Percentiles rank a stretch among this genome's conserved stretches.
phyloP scores from a whole-genome alignment of 1,140 invertebrate species.

The Arion vulgaris region DNA sequence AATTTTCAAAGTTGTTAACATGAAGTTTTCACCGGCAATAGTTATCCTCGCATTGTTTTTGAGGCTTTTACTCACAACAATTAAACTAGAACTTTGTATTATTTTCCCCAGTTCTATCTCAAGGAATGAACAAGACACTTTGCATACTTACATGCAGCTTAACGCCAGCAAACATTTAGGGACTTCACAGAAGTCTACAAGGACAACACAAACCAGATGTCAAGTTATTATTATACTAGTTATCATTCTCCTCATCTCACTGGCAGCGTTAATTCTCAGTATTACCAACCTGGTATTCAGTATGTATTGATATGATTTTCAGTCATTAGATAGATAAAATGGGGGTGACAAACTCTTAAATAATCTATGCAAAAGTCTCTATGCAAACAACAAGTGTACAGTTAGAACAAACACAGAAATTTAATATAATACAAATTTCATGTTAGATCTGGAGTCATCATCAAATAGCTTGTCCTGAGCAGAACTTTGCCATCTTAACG shows the following conservation, averaged over 20 bases:
- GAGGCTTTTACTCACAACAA: no score
- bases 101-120: not conserved
- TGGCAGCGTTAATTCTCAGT: not conserved
- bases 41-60: no score
- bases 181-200: not conserved
- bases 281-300: not conserved
- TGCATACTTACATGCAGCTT: constrained; percentile 3
- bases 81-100: not conserved
- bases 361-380: no score
- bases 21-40: no score
- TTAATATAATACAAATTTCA: no score
- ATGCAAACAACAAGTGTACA: no score
- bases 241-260: not conserved
- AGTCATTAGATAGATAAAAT: not conserved
- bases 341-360: no score
- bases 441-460: no score
- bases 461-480: no score
- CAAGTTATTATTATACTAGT: not conserved
- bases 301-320: not conserved
- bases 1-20: no score
- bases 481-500: no score
- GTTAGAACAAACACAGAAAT: no score
- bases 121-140: not conserved
- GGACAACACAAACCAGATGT: not conserved
- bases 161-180: not conserved